Base-by-base conservation (phyloP, 2,888 invertebrate species). In the Diachrysia chrysitis region DNA sequence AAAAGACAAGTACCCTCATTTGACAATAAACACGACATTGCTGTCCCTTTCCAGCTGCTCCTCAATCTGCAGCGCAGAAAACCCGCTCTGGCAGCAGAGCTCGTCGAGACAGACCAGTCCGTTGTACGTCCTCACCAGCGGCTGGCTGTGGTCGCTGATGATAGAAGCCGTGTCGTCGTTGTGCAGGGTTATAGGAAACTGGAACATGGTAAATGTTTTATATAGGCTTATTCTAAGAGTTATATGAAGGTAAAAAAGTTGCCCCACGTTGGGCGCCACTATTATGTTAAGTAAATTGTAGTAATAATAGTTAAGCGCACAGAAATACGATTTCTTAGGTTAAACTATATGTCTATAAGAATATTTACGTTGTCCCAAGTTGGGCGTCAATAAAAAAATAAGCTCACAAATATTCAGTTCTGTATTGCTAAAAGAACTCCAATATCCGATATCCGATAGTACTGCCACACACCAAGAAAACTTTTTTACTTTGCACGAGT, bases 41-140 rank as follows among this genome's bases (percentile, higher is more conserved):
- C 97, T 96, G 93, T 98, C 98, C 66, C 96, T 94, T 83, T 98
- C 98, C 2, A 98, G 93, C 76, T 97, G 96, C 63, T 98, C 97
- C 85, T 98, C 97, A 0, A 98, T 92, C 84, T 97, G 97, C 48
- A 96, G 95, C 17, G 97, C 96, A 19, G 97, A 96, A 57, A 97
- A 95, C 0, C 97, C 97, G 25, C 97, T 97, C 73, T 96, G 96
- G 86, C 98, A 98, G 89, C 98, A 98, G 80, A 98, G 97, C 91
- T 98, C 98, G 94, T 98, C 98, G 69, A 97, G 96, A 76, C 97
- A 97, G 2, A 92, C 94, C 1, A 93, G 84, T 0, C 96, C 96
- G 85, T 89, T 95, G 91, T 95, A 95, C 0, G 92, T 90, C 16
- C 90, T 83, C 12, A 90, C 89, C 12, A 90, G 71, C 93, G 97